These are phyloP conservation scores for Penaeus chinensis DNA, from an alignment of 1,140 invertebrate species.

Conservation along the genomic window DNA sequence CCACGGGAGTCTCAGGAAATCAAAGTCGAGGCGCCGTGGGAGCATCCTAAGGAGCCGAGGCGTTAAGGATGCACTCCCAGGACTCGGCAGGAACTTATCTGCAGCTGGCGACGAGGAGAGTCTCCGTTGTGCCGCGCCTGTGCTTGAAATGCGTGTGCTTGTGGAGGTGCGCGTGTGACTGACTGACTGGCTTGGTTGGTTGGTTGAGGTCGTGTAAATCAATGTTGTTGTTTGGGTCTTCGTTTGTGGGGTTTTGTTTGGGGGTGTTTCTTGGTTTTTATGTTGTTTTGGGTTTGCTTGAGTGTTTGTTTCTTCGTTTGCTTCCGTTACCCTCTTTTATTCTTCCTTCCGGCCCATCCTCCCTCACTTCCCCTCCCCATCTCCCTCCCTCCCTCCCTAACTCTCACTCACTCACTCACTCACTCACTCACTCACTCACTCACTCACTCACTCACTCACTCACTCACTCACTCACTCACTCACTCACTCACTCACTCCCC, in stretches of 20 bases:
- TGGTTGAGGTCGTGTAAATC: too few species aligned
- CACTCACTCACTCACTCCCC: neutral
- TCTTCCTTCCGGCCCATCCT: neutral
- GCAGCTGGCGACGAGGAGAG: neutral
- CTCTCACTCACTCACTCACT: neutral
- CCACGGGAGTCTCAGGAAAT: neutral
- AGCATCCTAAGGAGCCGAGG: too few species aligned
- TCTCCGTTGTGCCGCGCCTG: neutral
- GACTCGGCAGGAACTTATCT: neutral
- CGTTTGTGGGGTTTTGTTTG: too few species aligned
- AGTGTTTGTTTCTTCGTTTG: too few species aligned
- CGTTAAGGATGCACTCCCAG: too few species aligned
- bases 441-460: neutral
- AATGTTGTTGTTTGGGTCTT: too few species aligned
- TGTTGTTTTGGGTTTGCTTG: too few species aligned
- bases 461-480: neutral
- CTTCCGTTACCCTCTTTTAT: neutral
- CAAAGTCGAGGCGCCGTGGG: too few species aligned
- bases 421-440: neutral
- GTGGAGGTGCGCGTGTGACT: constrained; percentile 1
- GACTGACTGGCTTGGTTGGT: neutral
- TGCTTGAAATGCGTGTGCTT: constrained; percentile 21
- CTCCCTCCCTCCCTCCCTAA: neutral
- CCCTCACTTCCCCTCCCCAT: neutral
- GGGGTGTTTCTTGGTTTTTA: too few species aligned